These are phyloP conservation scores for Blomia tropicalis DNA, from an alignment of 2,888 invertebrate species.

Conservation along the genomic window DNA sequence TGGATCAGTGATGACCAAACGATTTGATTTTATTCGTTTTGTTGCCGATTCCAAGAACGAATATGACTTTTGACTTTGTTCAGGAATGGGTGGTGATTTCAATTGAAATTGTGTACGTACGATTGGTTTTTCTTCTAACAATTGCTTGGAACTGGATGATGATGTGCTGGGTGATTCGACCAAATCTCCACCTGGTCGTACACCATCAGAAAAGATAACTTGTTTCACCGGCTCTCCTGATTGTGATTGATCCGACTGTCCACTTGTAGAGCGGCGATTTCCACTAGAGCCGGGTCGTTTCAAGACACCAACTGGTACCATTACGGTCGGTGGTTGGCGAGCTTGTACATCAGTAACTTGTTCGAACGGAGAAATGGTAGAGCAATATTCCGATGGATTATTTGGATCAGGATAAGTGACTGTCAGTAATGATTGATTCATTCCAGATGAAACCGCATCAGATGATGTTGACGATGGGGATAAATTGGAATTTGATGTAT, in stretches of 20 bases:
- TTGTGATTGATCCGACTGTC: background rate
- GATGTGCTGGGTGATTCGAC: conserved; percentile 42
- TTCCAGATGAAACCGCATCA: too few species aligned
- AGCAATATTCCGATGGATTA: conserved; percentile 73
- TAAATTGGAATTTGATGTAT: background rate
- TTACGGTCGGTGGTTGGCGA: conserved; percentile 50
- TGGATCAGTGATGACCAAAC: conserved; percentile 30
- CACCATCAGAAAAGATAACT: conserved; percentile 77
- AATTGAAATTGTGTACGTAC: conserved; percentile 14
- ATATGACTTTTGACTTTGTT: conserved; percentile 1
- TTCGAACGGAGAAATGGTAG: conserved; percentile 58
- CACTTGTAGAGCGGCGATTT: conserved; percentile 8
- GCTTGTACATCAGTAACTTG: conserved; percentile 46
- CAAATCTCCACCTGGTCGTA: conserved; percentile 67
- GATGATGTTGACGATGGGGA: too few species aligned
- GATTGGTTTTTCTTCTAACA: background rate
- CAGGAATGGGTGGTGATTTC: conserved; percentile 20
- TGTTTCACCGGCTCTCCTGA: conserved; percentile 43
- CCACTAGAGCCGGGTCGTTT: conserved; percentile 47
- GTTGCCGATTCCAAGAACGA: background rate
- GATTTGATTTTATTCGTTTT: conserved; percentile 22
- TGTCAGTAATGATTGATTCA: background rate
- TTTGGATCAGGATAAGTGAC: conserved; percentile 51
- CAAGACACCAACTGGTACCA: conserved; percentile 67
- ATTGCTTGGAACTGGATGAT: background rate